These are phyloP conservation scores for Pyrochroa serraticornis DNA, from an alignment of 2,888 invertebrate species.

Conservation along the genomic window DNA sequence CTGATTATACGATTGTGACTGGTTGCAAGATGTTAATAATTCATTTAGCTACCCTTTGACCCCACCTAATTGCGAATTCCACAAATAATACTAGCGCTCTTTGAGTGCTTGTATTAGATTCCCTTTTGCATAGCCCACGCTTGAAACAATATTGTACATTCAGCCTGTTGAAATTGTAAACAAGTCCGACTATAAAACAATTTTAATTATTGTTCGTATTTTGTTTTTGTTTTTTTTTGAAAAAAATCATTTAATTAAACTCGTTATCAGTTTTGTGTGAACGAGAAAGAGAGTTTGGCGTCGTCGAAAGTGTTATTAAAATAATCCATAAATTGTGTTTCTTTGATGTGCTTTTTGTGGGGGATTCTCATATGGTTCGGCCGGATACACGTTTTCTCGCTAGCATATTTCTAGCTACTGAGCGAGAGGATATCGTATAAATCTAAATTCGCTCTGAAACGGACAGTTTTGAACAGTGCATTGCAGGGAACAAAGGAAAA, in stretches of 20 bases:
- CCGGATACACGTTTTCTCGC: slow-evolving; percentile 24
- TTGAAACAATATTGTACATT: slow-evolving; percentile 34
- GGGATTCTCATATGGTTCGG: slow-evolving; percentile 16
- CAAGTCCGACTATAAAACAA: slow-evolving; percentile 3
- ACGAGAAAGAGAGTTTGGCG: slow-evolving; percentile 7
- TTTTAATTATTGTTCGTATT: slow-evolving; percentile 1
- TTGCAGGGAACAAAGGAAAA: no score
- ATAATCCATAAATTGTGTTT: slow-evolving; percentile 23
- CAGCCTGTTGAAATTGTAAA: slow-evolving; percentile 19
- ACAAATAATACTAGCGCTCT: slow-evolving; percentile 28
- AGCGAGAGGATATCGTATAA: no score
- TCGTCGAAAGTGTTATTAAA: slow-evolving; percentile 5
- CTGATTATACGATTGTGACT: slow-evolving; percentile 20
- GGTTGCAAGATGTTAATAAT: slow-evolving; percentile 28
- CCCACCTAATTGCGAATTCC: slow-evolving; percentile 31
- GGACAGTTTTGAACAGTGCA: no score
- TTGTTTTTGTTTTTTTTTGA: neutral
- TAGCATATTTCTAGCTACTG: no score
- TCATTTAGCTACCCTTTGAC: slow-evolving; percentile 33
- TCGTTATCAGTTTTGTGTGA: neutral
- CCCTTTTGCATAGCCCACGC: slow-evolving; percentile 25
- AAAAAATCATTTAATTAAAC: no score
- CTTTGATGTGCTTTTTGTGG: slow-evolving; percentile 21
- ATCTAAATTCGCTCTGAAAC: no score
- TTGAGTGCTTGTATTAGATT: slow-evolving; percentile 31